These are phyloP conservation scores for Dendrolimus pini DNA, from an alignment of 2,888 invertebrate species.

Conservation along the genomic window DNA sequence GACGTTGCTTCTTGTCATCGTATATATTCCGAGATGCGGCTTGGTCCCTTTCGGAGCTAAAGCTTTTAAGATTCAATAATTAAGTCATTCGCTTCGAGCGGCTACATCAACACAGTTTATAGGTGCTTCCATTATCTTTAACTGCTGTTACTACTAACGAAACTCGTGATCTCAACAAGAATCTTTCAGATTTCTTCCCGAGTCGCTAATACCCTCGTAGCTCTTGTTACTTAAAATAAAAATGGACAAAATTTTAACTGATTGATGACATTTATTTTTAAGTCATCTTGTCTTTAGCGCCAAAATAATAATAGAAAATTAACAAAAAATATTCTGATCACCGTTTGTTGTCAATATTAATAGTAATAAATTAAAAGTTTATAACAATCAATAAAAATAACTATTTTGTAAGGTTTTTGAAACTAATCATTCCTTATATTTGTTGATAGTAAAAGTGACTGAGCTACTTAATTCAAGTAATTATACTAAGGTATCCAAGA, in stretches of 20 bases:
- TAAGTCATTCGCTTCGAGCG: slow-evolving; percentile 34
- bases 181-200: background rate
- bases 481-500: slow-evolving; percentile 18
- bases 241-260: background rate
- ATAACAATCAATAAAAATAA: too few relatives aligned
- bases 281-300: too few relatives aligned
- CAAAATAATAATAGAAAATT: too few relatives aligned
- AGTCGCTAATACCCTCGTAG: background rate
- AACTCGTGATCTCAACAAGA: slow-evolving; percentile 6
- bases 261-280: too few relatives aligned
- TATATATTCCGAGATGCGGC: background rate
- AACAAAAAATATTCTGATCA: too few relatives aligned
- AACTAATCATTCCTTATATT: background rate
- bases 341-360: too few relatives aligned
- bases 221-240: background rate
- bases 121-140: slow-evolving; percentile 22
- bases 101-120: slow-evolving; percentile 30
- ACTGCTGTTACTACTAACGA: slow-evolving; percentile 41
- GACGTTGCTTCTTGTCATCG: background rate
- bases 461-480: slow-evolving; percentile 4
- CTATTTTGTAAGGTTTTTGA: too few relatives aligned
- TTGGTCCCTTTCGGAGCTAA: background rate
- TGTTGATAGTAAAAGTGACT: background rate
- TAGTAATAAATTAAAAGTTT: too few relatives aligned
- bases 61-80: slow-evolving; percentile 35